Conservation (phyloP, 2,113 vertebrate species). For the Cryptomyrus ogoouensis region DNA sequence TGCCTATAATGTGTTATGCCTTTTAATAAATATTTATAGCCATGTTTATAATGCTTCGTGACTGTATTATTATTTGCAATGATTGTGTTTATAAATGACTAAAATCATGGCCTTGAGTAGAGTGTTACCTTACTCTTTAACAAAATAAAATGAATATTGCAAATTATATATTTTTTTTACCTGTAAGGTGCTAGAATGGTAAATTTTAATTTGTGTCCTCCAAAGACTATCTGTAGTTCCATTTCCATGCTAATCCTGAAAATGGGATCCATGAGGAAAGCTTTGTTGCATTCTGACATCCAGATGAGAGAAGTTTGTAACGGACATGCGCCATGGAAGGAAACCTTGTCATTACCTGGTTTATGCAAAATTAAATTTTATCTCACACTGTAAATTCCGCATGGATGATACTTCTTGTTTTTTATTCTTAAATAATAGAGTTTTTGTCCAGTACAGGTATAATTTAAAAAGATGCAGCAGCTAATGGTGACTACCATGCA, state of each 20-base stretch:
- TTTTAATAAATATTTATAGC: too few species aligned
- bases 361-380: not conserved
- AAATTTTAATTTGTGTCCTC: too few species aligned
- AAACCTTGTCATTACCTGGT: not conserved
- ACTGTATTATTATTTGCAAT: too few species aligned
- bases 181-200: too few species aligned
- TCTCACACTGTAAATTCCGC: not conserved
- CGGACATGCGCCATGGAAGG: conserved; percentile 19
- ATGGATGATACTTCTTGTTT: not conserved
- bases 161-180: too few species aligned
- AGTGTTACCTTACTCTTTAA: too few species aligned
- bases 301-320: not conserved
- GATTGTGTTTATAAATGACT: too few species aligned
- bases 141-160: too few species aligned
- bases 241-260: not conserved
- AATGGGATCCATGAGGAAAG: not conserved
- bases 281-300: not conserved
- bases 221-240: not conserved
- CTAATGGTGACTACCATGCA: not conserved
- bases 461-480: not conserved
- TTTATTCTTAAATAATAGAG: not conserved
- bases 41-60: too few species aligned
- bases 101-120: too few species aligned
- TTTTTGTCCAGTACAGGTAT: not conserved
- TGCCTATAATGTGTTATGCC: too few species aligned